A percentile compares a stretch with the other conserved stretches of the same genome.
Evolutionary conservation across 2,113 vertebrate genomes (phyloP).

Genomic region (Phrynosoma platyrhinos): DNA sequence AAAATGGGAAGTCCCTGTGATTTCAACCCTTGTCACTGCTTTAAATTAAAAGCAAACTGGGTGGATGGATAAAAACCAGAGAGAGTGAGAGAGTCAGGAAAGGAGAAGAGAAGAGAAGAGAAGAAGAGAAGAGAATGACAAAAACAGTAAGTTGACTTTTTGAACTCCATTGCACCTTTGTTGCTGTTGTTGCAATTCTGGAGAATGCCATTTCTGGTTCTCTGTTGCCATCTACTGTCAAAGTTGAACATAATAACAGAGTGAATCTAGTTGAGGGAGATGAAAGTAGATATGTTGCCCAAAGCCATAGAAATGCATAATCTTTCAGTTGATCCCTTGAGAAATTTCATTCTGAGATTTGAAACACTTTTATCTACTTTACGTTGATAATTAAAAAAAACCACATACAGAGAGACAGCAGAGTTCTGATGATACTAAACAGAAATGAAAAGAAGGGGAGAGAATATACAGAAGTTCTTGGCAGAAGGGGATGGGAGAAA

Average conservation of each 20-base stretch:
- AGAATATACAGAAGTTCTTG: not conserved
- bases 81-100: too few species aligned
- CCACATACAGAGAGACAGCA: not conserved
- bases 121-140: not conserved
- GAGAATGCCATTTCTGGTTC: conserved; percentile 61
- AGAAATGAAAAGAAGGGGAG: not conserved
- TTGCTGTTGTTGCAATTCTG: rapidly evolving
- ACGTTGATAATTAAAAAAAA: not conserved
- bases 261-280: rapidly evolving
- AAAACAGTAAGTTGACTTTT: conserved; percentile 27
- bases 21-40: too few species aligned
- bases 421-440: rapidly evolving
- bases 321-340: not conserved
- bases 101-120: not conserved
- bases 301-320: not conserved
- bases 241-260: conserved; percentile 22
- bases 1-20: too few species aligned
- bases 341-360: not conserved
- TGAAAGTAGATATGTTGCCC: not conserved
- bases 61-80: too few species aligned
- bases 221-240: conserved; percentile 73
- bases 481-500: not conserved
- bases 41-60: too few species aligned
- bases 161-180: conserved; percentile 51
- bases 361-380: rapidly evolving